Conservation (phyloP, 1,140 invertebrate species). For the Achatina immaculata region DNA sequence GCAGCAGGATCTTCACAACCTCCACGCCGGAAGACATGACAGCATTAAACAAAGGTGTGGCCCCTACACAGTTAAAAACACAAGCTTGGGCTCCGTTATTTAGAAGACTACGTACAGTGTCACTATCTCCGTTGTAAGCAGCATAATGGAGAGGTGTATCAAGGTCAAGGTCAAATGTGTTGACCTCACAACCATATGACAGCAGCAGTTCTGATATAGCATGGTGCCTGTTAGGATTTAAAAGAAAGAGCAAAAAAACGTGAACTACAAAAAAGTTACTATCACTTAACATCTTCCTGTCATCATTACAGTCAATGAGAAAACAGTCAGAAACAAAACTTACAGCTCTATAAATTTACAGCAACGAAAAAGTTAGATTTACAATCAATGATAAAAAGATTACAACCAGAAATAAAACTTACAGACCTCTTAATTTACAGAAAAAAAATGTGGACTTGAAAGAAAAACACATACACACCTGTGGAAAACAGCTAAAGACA, state of each 20-base stretch:
- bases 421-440: too few species aligned
- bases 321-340: background rate
- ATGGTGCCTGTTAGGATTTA: conserved; percentile 46
- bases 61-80: conserved; percentile 46
- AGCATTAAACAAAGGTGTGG: conserved; percentile 64
- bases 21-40: conserved; percentile 50
- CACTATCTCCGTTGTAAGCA: conserved; percentile 56
- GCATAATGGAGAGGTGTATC: conserved; percentile 64
- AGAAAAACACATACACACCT: too few species aligned
- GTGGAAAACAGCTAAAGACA: conserved; percentile 54
- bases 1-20: conserved; percentile 54
- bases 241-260: background rate
- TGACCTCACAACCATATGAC: conserved; percentile 57
- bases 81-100: conserved; percentile 59
- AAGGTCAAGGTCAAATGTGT: conserved; percentile 60
- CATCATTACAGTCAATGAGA: background rate
- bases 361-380: background rate
- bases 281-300: background rate
- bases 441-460: too few species aligned
- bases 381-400: background rate
- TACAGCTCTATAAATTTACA: too few species aligned
- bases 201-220: conserved; percentile 53
- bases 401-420: too few species aligned
- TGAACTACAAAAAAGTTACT: background rate
- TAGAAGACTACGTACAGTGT: conserved; percentile 50